Conservation (phyloP, 2,888 invertebrate genomes). For the Cosmia trapezina region DNA sequence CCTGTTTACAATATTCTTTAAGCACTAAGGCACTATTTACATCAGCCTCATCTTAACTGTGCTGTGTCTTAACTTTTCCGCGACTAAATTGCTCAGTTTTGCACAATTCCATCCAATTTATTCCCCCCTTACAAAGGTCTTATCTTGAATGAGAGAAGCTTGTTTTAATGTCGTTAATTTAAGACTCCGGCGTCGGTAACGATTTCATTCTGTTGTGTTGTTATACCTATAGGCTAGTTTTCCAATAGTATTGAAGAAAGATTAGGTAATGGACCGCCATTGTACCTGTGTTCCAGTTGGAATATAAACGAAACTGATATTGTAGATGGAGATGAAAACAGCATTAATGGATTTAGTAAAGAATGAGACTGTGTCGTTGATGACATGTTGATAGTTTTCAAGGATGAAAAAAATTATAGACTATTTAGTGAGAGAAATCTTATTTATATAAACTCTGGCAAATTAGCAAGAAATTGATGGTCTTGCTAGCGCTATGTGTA, state of each 20-base stretch:
- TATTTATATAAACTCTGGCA: too few species aligned
- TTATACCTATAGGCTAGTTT: conserved; percentile 48
- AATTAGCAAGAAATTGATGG: not conserved
- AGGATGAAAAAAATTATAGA: not conserved
- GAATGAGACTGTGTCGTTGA: not conserved
- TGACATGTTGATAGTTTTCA: not conserved
- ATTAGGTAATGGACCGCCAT: conserved; percentile 50
- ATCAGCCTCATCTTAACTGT: conserved; percentile 8
- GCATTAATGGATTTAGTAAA: not conserved
- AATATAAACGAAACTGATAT: conserved; percentile 44
- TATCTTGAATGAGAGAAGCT: conserved; percentile 87
- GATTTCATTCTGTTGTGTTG: conserved; percentile 81
- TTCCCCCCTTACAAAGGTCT: conserved; percentile 83
- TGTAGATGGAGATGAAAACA: not conserved
- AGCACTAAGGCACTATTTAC: not conserved
- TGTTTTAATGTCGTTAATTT: conserved; percentile 88
- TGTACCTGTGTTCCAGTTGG: conserved; percentile 29
- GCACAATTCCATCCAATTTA: conserved; percentile 82
- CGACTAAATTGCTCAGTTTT: conserved; percentile 67
- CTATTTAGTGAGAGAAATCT: too few species aligned
- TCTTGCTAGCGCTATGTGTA: not conserved
- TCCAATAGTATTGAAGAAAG: conserved; percentile 62
- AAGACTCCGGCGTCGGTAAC: conserved; percentile 79
- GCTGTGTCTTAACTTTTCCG: conserved; percentile 47
- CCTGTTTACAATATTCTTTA: not conserved